A percentile compares a stretch with the other conserved stretches of the same genome.
phyloP scores from a whole-genome alignment of 1,140 invertebrate genomes.

The Bradysia coprophila region DNA sequence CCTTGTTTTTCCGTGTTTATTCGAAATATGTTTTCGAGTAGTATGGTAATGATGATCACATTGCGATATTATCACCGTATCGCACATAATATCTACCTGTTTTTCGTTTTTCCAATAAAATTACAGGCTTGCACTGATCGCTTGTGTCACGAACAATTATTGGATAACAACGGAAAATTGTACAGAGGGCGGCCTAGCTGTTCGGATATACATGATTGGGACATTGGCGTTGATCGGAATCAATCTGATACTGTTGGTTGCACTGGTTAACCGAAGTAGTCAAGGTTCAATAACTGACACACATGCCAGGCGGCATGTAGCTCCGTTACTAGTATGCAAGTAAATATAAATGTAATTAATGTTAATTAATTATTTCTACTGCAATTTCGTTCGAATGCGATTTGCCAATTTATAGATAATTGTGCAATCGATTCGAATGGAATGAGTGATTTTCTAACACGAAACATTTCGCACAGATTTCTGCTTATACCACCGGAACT shows the following conservation, averaged over 20 bases:
- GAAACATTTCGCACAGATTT: no score
- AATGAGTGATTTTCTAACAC: no score
- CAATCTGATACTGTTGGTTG: conserved; percentile 37
- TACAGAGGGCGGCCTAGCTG: conserved; percentile 37
- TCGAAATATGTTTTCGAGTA: conserved; percentile 49
- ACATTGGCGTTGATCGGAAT: conserved; percentile 36
- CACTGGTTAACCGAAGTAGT: conserved; percentile 47
- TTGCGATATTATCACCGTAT: background rate
- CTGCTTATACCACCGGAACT: conserved; percentile 54
- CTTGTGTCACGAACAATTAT: conserved; percentile 37
- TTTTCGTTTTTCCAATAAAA: no score
- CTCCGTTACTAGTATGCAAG: conserved; percentile 46
- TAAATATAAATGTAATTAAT: conserved; percentile 21
- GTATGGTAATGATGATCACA: conserved; percentile 34
- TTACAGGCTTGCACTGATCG: conserved; percentile 44
- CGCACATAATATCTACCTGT: background rate
- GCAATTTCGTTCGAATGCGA: background rate
- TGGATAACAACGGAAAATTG: conserved; percentile 43
- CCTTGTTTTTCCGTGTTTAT: conserved; percentile 57
- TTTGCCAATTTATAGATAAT: no score
- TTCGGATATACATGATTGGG: conserved; percentile 43
- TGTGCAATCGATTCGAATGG: no score
- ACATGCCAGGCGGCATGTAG: conserved; percentile 38
- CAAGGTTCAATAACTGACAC: conserved; percentile 51
- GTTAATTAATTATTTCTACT: conserved; percentile 3